Evolutionary conservation across 2,888 invertebrate species (phyloP).

Genomic region (Prosopocoilus inquinatus): DNA sequence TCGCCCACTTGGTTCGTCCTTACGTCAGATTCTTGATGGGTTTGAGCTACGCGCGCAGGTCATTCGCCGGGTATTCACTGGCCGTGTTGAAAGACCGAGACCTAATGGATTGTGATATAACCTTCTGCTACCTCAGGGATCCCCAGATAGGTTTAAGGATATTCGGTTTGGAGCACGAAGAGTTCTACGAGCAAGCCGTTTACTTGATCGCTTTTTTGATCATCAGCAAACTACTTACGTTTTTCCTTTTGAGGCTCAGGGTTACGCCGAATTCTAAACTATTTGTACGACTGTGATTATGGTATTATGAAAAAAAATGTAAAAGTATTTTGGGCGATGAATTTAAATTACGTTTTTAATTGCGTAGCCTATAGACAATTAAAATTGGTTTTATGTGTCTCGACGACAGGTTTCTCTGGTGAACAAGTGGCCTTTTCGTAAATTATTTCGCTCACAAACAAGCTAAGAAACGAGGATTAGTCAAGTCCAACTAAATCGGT

Average conservation of each 20-base stretch:
- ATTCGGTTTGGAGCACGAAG: constrained; percentile 11
- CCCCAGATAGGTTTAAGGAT: constrained; percentile 2
- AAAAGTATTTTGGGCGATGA: too few species aligned
- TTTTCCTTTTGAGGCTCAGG: constrained; percentile 8
- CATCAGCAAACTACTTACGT: constrained; percentile 7
- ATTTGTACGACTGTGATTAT: too few species aligned
- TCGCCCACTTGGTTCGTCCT: constrained; percentile 1
- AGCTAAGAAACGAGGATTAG: too few species aligned
- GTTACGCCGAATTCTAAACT: constrained; percentile 2
- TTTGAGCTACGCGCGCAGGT: constrained; percentile 10
- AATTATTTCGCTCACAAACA: too few species aligned
- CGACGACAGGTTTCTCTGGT: too few species aligned
- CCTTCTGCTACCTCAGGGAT: constrained; percentile 15
- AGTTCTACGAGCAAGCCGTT: background rate
- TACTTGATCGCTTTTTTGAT: constrained; percentile 2
- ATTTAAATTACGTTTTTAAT: too few species aligned
- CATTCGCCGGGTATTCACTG: constrained; percentile 4
- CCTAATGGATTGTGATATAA: constrained; percentile 10
- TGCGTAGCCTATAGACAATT: too few species aligned
- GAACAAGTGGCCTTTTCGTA: too few species aligned
- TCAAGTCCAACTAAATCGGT: too few species aligned
- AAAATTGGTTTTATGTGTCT: too few species aligned
- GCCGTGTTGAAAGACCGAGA: constrained; percentile 5
- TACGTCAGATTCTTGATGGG: constrained; percentile 7
- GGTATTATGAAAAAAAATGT: too few species aligned